A percentile compares a stretch with the other conserved stretches of the same genome.
Conservation (phyloP, 2,797 vertebrate genomes). For the Rhynchotus rufescens region DNA sequence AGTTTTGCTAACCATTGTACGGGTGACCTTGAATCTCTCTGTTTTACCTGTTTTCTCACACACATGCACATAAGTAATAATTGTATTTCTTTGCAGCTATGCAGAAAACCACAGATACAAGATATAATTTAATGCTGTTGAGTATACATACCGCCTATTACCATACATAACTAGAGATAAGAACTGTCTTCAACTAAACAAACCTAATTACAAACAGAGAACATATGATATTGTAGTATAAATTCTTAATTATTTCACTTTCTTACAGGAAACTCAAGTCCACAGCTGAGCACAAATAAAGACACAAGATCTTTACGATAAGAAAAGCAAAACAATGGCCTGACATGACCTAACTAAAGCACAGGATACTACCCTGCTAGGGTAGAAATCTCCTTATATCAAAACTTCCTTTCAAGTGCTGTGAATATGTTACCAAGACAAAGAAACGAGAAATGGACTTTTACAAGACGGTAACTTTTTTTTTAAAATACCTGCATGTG, state of each 20-base stretch:
- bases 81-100: background rate
- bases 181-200: constrained; percentile 12
- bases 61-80: background rate
- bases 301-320: constrained; percentile 46
- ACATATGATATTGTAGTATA: constrained; percentile 34
- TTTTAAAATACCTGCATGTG: background rate
- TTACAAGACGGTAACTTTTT: background rate
- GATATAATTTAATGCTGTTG: background rate
- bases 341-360: constrained; percentile 50
- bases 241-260: constrained; percentile 40
- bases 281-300: constrained; percentile 56
- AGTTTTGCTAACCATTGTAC: background rate
- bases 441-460: constrained; percentile 58
- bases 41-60: background rate
- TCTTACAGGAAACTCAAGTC: constrained; percentile 42
- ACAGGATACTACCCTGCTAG: constrained; percentile 42
- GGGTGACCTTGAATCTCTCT: background rate
- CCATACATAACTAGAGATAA: background rate
- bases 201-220: background rate
- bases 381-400: constrained; percentile 41
- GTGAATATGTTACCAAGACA: background rate
- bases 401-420: constrained; percentile 53
- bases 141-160: background rate
- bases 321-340: constrained; percentile 57
- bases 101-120: background rate